Base-by-base conservation (phyloP, 1,140 invertebrate species). In the Acromyrmex echinatior region DNA sequence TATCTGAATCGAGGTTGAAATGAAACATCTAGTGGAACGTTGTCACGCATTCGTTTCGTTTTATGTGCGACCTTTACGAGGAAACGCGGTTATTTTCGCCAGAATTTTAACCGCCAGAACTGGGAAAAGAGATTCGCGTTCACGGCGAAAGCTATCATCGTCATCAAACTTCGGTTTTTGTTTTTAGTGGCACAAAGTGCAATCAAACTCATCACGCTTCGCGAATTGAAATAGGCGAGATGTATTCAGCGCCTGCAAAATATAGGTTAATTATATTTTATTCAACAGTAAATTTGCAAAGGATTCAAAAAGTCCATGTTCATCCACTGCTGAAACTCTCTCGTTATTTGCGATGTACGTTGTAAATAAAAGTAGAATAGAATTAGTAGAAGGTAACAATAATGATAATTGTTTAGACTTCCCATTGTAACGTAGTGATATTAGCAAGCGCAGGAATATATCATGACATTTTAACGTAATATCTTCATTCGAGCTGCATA, bases 1-100 rank as follows among this genome's bases (percentile, higher is more conserved):
- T 62, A 84, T 82, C 68, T 51, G 78, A 21, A n/a, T n/a, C 78
- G 21, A 14, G n/a, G 53, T 62, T 84, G 70, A 84, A 84, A 84
- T 35, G 39, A 14, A 21, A 84, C 39, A 84, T 39, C 56, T 14
- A 18, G 16, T 14, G 66, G 35, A 49, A 82, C 53, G 35, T 18
- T 74, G 68, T 73, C 80, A 10, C 39, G 80, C 49, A 35, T 84
- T 63, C 70, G 70, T 60, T 76, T 2, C 56, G 35, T 35, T 82
- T 82, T 74, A 82, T 21, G 39, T 21, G 53, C 70, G 39, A 31
- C 39, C 56, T 81, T 81, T 81, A 45, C 79, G 65, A 81, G 51
- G 14, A 14, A 2, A 25, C 39, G 74, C 39, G 10, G 4, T 12
- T 39, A 35, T 82, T 82, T 74, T 25, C 14, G 35, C 10, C 56